Evolutionary conservation across 2,797 vertebrate genomes (phyloP).

Genomic region (Paedocypris micromegethes): DNA sequence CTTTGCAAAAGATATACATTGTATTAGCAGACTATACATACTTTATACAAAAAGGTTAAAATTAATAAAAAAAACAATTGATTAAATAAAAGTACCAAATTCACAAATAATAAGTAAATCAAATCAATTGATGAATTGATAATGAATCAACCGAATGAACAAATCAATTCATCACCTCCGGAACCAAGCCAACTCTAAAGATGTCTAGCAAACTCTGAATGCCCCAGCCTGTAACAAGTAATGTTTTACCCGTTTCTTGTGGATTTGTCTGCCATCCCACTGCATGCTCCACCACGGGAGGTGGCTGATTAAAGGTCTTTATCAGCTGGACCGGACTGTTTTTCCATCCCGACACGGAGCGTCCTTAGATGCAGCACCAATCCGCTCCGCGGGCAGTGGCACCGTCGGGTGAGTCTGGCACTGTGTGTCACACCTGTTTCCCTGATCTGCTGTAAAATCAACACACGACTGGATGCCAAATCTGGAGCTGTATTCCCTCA

Average conservation of each 20-base stretch:
- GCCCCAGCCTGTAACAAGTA: neutral
- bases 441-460: constrained; percentile 33
- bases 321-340: constrained; percentile 53
- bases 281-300: constrained; percentile 34
- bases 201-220: neutral
- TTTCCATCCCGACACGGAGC: constrained; percentile 39
- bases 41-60: too few relatives aligned
- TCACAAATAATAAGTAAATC: too few relatives aligned
- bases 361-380: constrained; percentile 47
- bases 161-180: too few relatives aligned
- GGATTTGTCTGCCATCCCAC: constrained; percentile 11
- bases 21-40: too few relatives aligned
- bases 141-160: too few relatives aligned
- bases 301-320: constrained; percentile 56
- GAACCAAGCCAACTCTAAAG: too few relatives aligned
- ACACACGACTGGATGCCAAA: constrained; percentile 28
- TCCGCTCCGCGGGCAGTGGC: constrained; percentile 50
- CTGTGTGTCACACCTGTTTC: constrained; percentile 62
- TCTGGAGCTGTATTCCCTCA: constrained; percentile 4
- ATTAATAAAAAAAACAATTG: too few relatives aligned
- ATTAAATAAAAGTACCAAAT: too few relatives aligned
- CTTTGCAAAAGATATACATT: too few relatives aligned
- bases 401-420: constrained; percentile 48
- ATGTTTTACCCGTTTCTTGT: constrained; percentile 30
- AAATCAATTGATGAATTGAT: too few relatives aligned